Evolutionary conservation across 2,113 vertebrate genomes (phyloP).

Genomic region (Butastur rufipennis): DNA sequence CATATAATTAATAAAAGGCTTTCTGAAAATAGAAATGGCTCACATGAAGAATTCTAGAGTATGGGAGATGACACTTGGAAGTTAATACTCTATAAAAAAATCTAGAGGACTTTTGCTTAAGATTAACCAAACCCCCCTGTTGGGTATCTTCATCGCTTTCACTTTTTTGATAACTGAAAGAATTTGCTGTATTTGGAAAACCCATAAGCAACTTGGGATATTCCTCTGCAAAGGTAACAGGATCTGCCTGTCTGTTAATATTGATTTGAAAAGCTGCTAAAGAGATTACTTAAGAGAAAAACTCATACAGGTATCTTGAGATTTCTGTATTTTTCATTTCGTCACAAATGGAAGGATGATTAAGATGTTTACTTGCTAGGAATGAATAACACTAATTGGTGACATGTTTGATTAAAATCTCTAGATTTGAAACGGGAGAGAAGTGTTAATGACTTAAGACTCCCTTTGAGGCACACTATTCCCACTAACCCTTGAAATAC

Average conservation of each 20-base stretch:
- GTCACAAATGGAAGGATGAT: background rate
- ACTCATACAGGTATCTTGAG: background rate
- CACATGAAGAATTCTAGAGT: background rate
- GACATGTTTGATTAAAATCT: background rate
- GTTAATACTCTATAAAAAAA: background rate
- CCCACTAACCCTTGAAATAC: background rate
- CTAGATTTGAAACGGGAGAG: background rate
- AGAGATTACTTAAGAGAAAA: background rate
- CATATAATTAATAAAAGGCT: background rate
- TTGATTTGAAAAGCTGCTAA: background rate
- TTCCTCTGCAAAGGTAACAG: background rate
- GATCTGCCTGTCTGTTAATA: background rate
- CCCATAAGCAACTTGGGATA: too few species aligned
- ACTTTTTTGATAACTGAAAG: background rate
- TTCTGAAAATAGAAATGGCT: background rate
- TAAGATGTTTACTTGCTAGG: background rate
- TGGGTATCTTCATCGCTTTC: background rate
- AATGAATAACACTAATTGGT: background rate
- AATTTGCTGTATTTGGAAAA: background rate
- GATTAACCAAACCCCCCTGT: background rate
- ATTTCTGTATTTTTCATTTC: background rate
- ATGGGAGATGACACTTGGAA: background rate
- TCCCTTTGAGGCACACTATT: background rate
- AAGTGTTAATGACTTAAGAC: background rate
- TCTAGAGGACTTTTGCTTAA: background rate